Conservation (phyloP, 2,113 vertebrate genomes). For the Nycticorax nycticorax region DNA sequence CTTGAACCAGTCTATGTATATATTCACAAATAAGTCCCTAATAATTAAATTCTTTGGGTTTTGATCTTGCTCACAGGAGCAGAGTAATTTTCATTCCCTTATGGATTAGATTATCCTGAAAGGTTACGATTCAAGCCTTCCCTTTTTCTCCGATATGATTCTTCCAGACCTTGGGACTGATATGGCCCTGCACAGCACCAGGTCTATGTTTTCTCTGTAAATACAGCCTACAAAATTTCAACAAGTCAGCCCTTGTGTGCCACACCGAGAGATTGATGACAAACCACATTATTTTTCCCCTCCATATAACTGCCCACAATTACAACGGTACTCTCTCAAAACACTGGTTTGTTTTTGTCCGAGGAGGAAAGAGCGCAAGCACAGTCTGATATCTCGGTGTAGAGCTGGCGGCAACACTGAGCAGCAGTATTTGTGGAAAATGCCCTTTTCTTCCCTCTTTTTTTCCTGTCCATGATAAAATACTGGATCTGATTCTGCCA, state of each 20-base stretch:
- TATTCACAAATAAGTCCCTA: conserved; percentile 59
- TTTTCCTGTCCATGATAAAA: neutral
- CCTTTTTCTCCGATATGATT: conserved; percentile 37
- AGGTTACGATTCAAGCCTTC: conserved; percentile 61
- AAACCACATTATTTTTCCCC: conserved; percentile 78
- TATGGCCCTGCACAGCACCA: conserved; percentile 65
- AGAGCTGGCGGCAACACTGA: neutral
- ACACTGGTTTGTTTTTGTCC: conserved; percentile 55
- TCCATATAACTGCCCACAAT: conserved; percentile 71
- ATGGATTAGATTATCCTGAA: conserved; percentile 64
- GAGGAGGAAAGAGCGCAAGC: neutral
- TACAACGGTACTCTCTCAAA: conserved; percentile 69
- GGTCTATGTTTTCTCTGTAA: conserved; percentile 83
- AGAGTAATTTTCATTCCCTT: conserved; percentile 61
- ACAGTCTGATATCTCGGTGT: neutral
- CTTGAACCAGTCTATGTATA: neutral
- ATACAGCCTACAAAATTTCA: conserved; percentile 79
- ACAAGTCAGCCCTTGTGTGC: conserved; percentile 80
- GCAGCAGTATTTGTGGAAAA: conserved; percentile 14
- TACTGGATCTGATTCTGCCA: neutral
- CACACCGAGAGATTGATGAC: conserved; percentile 77
- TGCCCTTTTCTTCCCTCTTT: conserved; percentile 22
- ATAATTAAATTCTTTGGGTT: conserved; percentile 73
- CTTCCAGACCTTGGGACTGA: conserved; percentile 60
- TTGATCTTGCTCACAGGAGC: conserved; percentile 69